phyloP scores from a whole-genome alignment of 1,140 invertebrate species.

The Helicoverpa armigera region DNA sequence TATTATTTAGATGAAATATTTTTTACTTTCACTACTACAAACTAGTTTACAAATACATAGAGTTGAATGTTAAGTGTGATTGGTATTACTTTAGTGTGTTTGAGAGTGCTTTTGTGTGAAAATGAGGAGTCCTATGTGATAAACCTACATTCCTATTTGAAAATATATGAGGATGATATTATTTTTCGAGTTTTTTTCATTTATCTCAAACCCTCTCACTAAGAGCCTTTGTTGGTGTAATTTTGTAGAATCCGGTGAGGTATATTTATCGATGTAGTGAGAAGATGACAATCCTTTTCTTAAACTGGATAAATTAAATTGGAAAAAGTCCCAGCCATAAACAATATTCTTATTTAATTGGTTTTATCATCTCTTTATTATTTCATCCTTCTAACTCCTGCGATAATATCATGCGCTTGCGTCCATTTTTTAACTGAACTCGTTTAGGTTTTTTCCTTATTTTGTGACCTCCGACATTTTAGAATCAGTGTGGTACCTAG shows the following conservation, averaged over 20 bases:
- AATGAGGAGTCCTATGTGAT: no score
- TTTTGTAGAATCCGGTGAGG: no score
- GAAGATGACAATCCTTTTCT: no score
- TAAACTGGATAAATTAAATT: no score
- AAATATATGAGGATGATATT: no score
- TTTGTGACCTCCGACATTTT: slow-evolving; percentile 14
- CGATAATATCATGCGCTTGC: slow-evolving; percentile 29
- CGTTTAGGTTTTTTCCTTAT: slow-evolving; percentile 1
- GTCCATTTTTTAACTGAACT: slow-evolving; percentile 20
- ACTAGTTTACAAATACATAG: background rate
- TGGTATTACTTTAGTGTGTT: slow-evolving; percentile 9
- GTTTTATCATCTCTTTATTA: slow-evolving; percentile 4
- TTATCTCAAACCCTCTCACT: no score
- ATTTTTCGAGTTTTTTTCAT: no score
- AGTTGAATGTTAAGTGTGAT: background rate
- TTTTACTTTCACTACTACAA: slow-evolving; percentile 43
- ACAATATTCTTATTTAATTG: no score
- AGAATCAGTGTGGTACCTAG: background rate
- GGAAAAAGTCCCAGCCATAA: no score
- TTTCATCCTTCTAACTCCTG: background rate
- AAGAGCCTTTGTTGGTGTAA: no score
- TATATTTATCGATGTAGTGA: no score
- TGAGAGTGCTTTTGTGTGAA: background rate
- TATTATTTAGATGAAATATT: slow-evolving; percentile 18
- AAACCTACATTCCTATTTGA: no score